Evolutionary conservation across 1,140 invertebrate species (phyloP).

Genomic region (Diorhabda sublineata): DNA sequence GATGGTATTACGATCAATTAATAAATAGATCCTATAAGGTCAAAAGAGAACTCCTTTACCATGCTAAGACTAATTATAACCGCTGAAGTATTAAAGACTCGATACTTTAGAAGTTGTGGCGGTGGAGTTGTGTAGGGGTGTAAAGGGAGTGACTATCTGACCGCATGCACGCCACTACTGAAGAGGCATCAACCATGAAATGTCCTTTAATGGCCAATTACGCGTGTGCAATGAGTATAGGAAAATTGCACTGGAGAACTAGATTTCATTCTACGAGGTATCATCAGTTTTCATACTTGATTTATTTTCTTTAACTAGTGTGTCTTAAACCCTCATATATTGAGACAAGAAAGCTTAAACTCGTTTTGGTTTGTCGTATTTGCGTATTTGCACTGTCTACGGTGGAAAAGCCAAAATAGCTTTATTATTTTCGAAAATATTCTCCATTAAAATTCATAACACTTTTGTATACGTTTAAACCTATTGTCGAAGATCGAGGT

Average conservation of each 20-base stretch:
- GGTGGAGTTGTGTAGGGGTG: conserved; percentile 25
- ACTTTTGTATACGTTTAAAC: no score
- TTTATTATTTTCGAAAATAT: no score
- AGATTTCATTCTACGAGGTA: no score
- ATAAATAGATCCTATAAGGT: conserved; percentile 41
- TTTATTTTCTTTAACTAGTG: no score
- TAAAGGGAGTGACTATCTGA: conserved; percentile 36
- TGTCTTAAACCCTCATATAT: no score
- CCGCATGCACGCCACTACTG: conserved; percentile 39
- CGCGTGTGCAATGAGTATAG: conserved; percentile 31
- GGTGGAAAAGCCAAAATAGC: no score
- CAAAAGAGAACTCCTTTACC: conserved; percentile 39
- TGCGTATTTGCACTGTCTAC: no score
- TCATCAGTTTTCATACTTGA: no score
- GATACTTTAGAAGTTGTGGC: conserved; percentile 40
- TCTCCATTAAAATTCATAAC: no score
- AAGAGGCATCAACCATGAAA: conserved; percentile 35
- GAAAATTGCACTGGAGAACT: neutral
- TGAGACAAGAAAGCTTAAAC: no score
- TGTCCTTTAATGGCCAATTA: conserved; percentile 44
- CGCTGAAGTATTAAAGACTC: conserved; percentile 36
- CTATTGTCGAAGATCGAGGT: no score
- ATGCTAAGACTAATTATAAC: conserved; percentile 39
- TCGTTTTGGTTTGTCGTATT: no score
- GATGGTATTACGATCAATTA: conserved; percentile 37